These are phyloP conservation scores for Tipula lateralis DNA, from an alignment of 2,888 invertebrate species.

Conservation along the genomic window DNA sequence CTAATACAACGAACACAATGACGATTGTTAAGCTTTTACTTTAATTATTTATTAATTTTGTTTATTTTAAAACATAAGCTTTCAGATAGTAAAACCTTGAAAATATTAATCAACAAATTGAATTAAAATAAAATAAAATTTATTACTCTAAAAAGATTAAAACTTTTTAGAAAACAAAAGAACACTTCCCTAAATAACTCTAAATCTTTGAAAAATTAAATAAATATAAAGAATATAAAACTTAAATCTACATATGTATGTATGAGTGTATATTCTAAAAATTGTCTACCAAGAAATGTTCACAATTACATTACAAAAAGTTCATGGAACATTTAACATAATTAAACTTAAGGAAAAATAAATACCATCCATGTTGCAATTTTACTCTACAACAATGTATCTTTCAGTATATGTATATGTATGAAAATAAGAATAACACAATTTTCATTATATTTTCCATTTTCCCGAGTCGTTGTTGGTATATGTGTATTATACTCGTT, in stretches of 20 bases:
- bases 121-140: background rate
- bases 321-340: constrained; percentile 24
- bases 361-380: background rate
- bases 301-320: constrained; percentile 19
- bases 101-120: background rate
- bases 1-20: too few relatives aligned
- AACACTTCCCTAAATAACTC: background rate
- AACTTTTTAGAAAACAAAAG: background rate
- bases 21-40: too few relatives aligned
- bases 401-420: background rate
- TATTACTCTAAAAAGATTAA: background rate
- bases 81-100: too few relatives aligned
- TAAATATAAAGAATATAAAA: background rate
- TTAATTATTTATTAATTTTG: too few relatives aligned
- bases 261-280: background rate
- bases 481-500: background rate
- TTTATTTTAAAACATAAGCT: too few relatives aligned
- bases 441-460: background rate
- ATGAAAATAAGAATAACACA: background rate
- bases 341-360: background rate
- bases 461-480: background rate
- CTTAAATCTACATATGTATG: background rate
- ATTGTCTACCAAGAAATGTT: background rate
- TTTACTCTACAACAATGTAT: background rate
- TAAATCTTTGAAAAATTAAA: background rate